Evolutionary conservation across 2,113 vertebrate genomes (phyloP).

Genomic region (Stegostoma tigrinum): DNA sequence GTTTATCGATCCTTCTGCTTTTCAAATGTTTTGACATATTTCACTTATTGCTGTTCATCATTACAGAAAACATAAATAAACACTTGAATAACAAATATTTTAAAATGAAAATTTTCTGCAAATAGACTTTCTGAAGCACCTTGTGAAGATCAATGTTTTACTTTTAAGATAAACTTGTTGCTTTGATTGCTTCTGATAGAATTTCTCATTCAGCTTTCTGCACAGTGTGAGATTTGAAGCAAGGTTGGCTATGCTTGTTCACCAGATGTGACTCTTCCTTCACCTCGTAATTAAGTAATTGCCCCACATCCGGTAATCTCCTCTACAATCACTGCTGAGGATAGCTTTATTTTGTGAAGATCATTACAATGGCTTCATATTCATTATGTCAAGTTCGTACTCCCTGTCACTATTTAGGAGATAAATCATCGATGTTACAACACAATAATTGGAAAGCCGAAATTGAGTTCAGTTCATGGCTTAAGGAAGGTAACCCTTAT

Average conservation of each 20-base stretch:
- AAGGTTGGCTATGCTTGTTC: background rate
- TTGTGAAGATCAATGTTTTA: background rate
- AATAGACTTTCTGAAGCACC: background rate
- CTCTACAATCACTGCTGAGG: background rate
- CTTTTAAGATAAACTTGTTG: background rate
- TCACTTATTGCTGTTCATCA: background rate
- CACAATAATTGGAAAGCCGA: constrained; percentile 1
- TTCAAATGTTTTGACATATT: background rate
- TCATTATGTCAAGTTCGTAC: background rate
- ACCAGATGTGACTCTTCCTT: background rate
- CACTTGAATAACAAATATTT: background rate
- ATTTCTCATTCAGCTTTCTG: background rate
- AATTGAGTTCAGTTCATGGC: background rate
- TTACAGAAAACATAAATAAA: background rate
- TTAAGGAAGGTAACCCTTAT: background rate
- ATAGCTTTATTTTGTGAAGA: background rate
- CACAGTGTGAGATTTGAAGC: no score
- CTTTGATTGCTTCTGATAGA: background rate
- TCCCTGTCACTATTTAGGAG: background rate
- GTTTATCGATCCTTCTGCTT: background rate
- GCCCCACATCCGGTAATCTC: background rate
- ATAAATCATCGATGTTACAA: background rate
- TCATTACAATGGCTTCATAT: background rate
- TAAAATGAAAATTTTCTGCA: background rate
- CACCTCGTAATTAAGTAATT: background rate